A percentile compares a stretch with the other conserved stretches of the same genome.
Evolutionary conservation across 2,113 vertebrate genomes (phyloP).

Genomic region (Spermophilus dauricus): DNA sequence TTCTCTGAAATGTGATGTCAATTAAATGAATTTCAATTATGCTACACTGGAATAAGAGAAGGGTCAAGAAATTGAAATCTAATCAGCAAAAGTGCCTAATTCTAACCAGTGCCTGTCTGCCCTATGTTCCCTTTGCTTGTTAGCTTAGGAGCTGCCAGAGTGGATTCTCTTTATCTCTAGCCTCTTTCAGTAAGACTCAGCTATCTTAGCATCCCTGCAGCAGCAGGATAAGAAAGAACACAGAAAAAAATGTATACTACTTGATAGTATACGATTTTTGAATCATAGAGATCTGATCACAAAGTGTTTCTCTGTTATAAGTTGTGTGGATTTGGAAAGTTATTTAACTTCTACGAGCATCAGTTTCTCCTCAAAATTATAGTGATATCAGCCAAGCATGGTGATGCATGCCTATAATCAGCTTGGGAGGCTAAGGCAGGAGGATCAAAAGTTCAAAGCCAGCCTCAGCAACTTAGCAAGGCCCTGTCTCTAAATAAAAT

Average conservation of each 20-base stretch:
- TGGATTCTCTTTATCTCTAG: background rate
- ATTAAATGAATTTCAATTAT: constrained; percentile 54
- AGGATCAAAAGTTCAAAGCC: no score
- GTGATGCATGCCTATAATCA: no score
- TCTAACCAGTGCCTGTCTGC: background rate
- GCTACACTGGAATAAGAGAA: background rate
- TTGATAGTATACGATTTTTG: background rate
- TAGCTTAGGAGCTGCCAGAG: background rate
- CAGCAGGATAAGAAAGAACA: background rate
- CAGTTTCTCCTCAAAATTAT: background rate
- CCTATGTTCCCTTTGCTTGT: background rate
- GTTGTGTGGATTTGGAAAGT: background rate
- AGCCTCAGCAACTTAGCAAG: no score
- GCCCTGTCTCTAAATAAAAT: no score
- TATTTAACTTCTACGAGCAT: background rate
- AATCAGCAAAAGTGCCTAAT: constrained; percentile 18
- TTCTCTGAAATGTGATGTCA: background rate
- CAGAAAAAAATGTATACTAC: background rate
- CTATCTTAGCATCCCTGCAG: background rate
- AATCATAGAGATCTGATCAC: background rate
- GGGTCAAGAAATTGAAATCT: background rate
- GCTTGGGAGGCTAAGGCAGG: no score
- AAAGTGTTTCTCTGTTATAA: constrained; percentile 5
- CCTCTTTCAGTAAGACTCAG: background rate
- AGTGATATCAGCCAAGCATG: no score